phyloP scores from a whole-genome alignment of 2,888 invertebrate genomes.

The Drosophila vallismaia region DNA sequence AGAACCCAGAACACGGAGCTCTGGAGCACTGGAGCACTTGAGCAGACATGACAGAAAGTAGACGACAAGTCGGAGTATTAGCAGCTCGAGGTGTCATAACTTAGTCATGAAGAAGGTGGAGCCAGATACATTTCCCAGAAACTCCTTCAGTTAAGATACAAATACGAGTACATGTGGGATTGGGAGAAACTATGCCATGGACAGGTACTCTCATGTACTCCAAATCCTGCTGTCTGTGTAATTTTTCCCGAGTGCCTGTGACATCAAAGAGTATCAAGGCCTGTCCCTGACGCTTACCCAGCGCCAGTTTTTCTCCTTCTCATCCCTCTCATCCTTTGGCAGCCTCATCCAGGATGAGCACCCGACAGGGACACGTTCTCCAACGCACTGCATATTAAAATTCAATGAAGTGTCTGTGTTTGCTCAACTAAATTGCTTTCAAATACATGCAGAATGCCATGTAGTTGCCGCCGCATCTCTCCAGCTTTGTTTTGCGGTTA shows the following conservation, averaged over 20 bases:
- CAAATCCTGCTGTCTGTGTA: neutral
- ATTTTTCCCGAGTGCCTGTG: neutral
- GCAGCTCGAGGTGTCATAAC: constrained; percentile 45
- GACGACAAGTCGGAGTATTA: constrained; percentile 46
- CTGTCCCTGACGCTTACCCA: neutral
- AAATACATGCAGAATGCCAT: constrained; percentile 42
- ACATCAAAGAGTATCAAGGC: constrained; percentile 3
- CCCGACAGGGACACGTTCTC: constrained; percentile 37
- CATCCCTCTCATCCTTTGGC: neutral
- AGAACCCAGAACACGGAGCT: neutral
- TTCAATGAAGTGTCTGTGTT: constrained; percentile 71
- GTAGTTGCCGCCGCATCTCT: constrained; percentile 6
- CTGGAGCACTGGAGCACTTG: constrained; percentile 31
- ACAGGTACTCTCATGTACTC: neutral
- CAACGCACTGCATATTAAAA: constrained; percentile 67
- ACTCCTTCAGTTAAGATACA: neutral
- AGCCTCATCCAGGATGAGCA: constrained; percentile 5
- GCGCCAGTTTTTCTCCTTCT: neutral
- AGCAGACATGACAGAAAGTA: constrained; percentile 44
- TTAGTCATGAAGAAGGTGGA: constrained; percentile 41
- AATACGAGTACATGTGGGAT: neutral
- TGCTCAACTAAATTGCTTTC: constrained; percentile 74
- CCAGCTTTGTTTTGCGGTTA: constrained; percentile 42
- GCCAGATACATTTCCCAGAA: constrained; percentile 12
- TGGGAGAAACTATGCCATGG: neutral